Evolutionary conservation across 2,888 invertebrate genomes (phyloP).

Genomic region (Apamea anceps): DNA sequence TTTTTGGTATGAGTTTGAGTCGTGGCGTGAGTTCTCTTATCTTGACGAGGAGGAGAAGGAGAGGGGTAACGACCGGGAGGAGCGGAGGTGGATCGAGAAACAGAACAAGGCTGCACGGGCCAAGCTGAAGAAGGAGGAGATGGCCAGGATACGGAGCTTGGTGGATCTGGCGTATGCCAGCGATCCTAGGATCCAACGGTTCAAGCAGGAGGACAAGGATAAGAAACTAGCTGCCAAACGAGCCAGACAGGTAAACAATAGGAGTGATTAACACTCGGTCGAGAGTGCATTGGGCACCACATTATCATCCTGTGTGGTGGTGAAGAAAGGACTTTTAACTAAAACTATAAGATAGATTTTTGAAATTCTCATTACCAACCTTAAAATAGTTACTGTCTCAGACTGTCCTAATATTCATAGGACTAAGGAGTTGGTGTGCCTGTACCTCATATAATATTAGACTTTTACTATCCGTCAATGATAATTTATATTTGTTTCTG

Average conservation of each 20-base stretch:
- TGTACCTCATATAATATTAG: background rate
- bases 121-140: slow-evolving; percentile 99
- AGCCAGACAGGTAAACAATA: slow-evolving; percentile 92
- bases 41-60: slow-evolving; percentile 99
- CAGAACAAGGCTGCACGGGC: slow-evolving; percentile 98
- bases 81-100: slow-evolving; percentile 99
- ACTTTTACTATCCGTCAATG: background rate
- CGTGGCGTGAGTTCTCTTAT: slow-evolving; percentile 99
- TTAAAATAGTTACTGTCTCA: background rate
- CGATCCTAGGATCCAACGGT: slow-evolving; percentile 97
- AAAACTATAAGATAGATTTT: background rate
- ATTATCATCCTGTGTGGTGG: background rate
- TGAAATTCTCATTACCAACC: background rate
- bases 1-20: slow-evolving; percentile 99
- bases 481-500: background rate
- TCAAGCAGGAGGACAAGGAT: slow-evolving; percentile 98
- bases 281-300: background rate
- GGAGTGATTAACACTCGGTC: background rate
- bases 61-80: slow-evolving; percentile 98
- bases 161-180: slow-evolving; percentile 98
- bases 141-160: slow-evolving; percentile 96
- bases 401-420: background rate
- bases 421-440: no score
- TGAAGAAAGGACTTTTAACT: no score
- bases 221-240: slow-evolving; percentile 96